phyloP scores from a whole-genome alignment of 2,888 invertebrate genomes.

The Boloria selene region DNA sequence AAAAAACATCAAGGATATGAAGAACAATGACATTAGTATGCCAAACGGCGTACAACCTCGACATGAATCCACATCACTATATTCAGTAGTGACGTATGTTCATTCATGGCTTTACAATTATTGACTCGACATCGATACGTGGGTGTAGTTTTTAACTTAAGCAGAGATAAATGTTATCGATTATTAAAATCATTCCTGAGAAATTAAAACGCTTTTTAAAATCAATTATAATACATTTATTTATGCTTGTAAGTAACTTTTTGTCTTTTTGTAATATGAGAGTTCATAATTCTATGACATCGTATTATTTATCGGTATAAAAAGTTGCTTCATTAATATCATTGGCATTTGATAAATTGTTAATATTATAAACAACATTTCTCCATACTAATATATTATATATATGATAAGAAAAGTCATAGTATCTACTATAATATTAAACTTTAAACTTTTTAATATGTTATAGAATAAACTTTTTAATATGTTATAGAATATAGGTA shows the following conservation, averaged over 20 bases:
- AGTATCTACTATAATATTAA: too few species aligned
- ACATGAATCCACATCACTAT: constrained; percentile 52
- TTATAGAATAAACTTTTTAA: too few species aligned
- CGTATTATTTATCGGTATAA: too few species aligned
- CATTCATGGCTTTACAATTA: constrained; percentile 39
- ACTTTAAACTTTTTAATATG: too few species aligned
- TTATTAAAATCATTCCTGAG: background rate
- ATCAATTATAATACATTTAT: background rate
- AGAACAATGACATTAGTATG: constrained; percentile 36
- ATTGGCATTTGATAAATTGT: too few species aligned
- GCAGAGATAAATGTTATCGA: background rate
- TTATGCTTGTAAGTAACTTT: background rate
- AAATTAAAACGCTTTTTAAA: background rate
- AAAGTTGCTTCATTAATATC: too few species aligned
- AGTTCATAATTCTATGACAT: too few species aligned
- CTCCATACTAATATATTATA: too few species aligned
- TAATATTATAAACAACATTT: too few species aligned
- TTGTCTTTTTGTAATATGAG: too few species aligned
- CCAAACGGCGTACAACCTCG: constrained; percentile 50
- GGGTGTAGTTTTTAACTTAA: constrained; percentile 27
- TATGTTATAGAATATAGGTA: too few species aligned
- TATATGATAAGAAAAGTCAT: too few species aligned
- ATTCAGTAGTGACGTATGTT: constrained; percentile 40
- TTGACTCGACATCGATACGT: constrained; percentile 36
- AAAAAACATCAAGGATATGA: constrained; percentile 13